These are phyloP conservation scores for Schlechtendalia chinensis DNA, from an alignment of 1,140 invertebrate species.

Conservation along the genomic window DNA sequence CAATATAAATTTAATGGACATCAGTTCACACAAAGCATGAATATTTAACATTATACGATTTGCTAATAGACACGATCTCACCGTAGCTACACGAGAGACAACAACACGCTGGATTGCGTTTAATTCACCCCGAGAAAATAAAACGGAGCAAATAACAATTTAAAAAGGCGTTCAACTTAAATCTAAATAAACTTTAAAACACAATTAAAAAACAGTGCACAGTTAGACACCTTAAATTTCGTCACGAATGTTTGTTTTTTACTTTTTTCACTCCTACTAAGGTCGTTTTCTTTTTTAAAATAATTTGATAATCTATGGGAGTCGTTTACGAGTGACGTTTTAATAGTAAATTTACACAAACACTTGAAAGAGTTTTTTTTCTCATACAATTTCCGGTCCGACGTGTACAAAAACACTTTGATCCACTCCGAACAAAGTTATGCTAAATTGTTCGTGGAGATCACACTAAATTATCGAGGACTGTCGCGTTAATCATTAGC, in stretches of 20 bases:
- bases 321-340: constrained; percentile 11
- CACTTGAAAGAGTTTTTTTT: background rate
- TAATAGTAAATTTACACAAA: constrained; percentile 28
- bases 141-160: background rate
- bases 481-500: background rate
- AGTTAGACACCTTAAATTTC: too few relatives aligned
- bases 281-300: background rate
- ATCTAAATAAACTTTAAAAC: background rate
- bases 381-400: background rate
- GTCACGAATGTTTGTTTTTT: background rate
- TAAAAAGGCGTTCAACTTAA: background rate
- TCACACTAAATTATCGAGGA: background rate
- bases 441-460: background rate
- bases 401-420: background rate
- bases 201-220: background rate
- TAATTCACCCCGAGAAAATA: background rate
- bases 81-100: background rate
- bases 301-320: constrained; percentile 8
- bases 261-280: background rate
- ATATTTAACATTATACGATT: too few relatives aligned
- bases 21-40: too few relatives aligned
- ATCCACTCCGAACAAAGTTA: constrained; percentile 2
- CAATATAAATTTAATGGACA: too few relatives aligned
- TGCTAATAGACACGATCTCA: too few relatives aligned
- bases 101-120: background rate